Evolutionary conservation across 92 coral and sea anemone genomes (phyloP).

Genomic region (Scolanthus callimorphus): DNA sequence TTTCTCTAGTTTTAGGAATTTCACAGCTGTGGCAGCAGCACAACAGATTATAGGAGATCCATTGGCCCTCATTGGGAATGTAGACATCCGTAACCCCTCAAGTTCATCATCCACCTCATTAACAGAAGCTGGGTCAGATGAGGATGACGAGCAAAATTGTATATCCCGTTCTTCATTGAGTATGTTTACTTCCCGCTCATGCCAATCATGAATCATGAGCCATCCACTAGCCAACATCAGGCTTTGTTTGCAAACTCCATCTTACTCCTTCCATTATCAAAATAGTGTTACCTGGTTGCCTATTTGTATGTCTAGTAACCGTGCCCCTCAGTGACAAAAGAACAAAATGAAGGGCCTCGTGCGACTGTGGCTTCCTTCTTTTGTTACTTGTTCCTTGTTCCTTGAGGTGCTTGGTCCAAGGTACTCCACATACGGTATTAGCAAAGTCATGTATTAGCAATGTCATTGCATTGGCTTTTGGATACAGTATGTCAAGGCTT

Average conservation of each 20-base stretch:
- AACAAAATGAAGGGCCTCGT: background rate
- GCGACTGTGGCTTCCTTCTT: too few species aligned
- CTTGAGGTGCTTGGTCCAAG: too few species aligned
- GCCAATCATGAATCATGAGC: too few species aligned
- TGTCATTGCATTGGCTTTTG: background rate
- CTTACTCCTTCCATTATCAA: too few species aligned
- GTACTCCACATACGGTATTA: background rate
- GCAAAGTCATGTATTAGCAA: background rate
- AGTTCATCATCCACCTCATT: conserved; percentile 29
- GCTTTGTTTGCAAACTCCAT: too few species aligned
- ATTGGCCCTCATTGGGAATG: conserved; percentile 33
- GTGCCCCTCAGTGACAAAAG: background rate
- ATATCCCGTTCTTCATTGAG: conserved; percentile 9
- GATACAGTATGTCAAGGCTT: background rate
- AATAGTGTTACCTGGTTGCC: too few species aligned
- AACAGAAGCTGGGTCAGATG: conserved; percentile 58
- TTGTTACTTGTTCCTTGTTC: too few species aligned
- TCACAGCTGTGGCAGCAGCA: conserved; percentile 4
- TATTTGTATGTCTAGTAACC: too few species aligned
- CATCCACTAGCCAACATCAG: too few species aligned
- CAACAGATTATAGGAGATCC: conserved; percentile 24
- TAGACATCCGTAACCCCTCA: conserved; percentile 45
- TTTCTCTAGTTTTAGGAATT: conserved; percentile 2
- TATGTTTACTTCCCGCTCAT: too few species aligned
- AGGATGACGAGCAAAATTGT: conserved; percentile 80